Conservation (phyloP, 2,888 invertebrate genomes). For the Mycalesis mineus region DNA sequence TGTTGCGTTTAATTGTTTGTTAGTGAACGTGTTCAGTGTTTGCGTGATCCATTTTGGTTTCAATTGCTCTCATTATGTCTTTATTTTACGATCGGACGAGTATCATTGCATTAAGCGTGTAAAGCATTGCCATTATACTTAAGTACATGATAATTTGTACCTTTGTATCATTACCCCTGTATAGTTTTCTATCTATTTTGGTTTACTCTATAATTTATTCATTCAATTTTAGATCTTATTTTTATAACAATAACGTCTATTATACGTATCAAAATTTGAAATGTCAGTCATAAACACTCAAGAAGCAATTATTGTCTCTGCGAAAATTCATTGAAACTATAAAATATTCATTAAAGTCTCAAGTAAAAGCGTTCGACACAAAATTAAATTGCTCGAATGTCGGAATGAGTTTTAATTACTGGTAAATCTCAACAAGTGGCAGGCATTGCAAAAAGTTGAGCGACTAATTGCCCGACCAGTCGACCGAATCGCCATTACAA, state of each 20-base stretch:
- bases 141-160: not conserved
- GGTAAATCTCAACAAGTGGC: slow-evolving; percentile 44
- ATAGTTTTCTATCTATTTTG: not conserved
- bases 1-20: slow-evolving; percentile 37
- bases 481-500: slow-evolving; percentile 43
- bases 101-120: not conserved
- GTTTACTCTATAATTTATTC: not conserved
- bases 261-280: not conserved
- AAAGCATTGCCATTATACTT: not conserved
- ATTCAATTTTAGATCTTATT: not conserved
- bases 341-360: slow-evolving; percentile 34
- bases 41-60: not conserved
- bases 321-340: not conserved
- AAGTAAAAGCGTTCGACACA: slow-evolving; percentile 27
- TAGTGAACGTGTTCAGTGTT: not conserved
- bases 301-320: not conserved
- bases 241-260: not conserved
- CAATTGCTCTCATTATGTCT: not conserved
- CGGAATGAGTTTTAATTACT: slow-evolving; percentile 53
- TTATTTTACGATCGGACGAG: not conserved
- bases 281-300: not conserved
- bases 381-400: slow-evolving; percentile 36
- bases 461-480: slow-evolving; percentile 51
- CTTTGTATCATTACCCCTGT: not conserved
- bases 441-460: slow-evolving; percentile 49